phyloP scores from a whole-genome alignment of 2,113 vertebrate species.

The Strix uralensis region DNA sequence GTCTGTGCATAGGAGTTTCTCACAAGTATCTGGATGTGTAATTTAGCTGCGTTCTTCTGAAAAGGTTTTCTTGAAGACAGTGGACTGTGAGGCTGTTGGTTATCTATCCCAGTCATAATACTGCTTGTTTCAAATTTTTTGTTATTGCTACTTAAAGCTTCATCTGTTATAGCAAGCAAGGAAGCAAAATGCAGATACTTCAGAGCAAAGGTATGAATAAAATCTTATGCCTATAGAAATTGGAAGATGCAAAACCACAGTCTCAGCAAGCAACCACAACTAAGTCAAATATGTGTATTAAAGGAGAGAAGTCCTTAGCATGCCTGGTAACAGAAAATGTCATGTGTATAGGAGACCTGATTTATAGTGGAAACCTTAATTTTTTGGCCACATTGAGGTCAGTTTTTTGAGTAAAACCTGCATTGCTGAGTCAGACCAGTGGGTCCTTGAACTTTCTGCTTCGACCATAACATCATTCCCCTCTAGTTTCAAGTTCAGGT shows the following conservation, averaged over 20 bases:
- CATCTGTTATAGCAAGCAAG: background rate
- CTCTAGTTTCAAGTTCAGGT: background rate
- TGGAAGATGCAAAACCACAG: background rate
- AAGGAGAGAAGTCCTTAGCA: background rate
- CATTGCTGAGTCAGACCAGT: background rate
- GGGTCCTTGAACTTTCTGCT: background rate
- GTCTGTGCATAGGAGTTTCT: background rate
- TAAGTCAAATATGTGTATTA: background rate
- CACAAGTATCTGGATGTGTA: background rate
- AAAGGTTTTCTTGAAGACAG: background rate
- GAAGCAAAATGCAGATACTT: background rate
- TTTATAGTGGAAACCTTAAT: background rate
- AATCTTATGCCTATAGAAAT: background rate
- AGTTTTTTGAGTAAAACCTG: background rate
- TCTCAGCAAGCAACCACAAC: background rate
- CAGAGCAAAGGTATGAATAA: background rate
- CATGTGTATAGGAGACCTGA: background rate
- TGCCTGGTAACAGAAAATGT: background rate
- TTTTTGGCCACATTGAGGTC: background rate
- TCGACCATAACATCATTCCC: accelerated
- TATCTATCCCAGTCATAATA: background rate
- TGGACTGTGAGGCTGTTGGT: background rate
- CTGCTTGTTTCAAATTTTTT: background rate
- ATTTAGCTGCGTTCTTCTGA: background rate
- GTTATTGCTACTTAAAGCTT: background rate